These are phyloP conservation scores for Perdix hodgsoniae DNA, from an alignment of 2,797 vertebrate species.

Conservation along the genomic window DNA sequence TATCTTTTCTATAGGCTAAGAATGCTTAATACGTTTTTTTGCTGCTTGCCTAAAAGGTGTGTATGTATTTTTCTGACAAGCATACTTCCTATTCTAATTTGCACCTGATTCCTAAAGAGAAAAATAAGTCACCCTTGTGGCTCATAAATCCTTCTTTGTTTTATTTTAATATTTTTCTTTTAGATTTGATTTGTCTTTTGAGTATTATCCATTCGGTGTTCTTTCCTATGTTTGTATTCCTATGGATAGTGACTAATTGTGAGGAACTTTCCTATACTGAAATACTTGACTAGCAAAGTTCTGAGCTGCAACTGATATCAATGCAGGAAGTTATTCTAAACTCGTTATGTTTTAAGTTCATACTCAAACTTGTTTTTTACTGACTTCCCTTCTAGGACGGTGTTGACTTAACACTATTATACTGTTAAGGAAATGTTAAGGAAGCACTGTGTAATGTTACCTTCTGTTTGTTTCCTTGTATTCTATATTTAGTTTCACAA, in stretches of 20 bases:
- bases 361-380: conserved; percentile 1
- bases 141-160: neutral
- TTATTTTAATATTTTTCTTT: neutral
- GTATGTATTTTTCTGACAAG: neutral
- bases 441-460: conserved; percentile 25
- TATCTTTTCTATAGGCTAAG: neutral
- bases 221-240: neutral
- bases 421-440: conserved; percentile 41
- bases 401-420: conserved; percentile 20
- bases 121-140: neutral
- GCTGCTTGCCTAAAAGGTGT: neutral
- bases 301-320: neutral
- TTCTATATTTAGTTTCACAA: neutral
- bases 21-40: neutral
- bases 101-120: neutral
- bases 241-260: neutral
- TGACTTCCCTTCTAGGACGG: neutral
- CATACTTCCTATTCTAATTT: neutral
- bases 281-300: neutral
- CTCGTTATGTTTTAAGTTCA: neutral
- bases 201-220: neutral
- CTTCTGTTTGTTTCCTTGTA: conserved; percentile 38
- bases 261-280: neutral
- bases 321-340: conserved; percentile 31
- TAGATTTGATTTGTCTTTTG: neutral